Evolutionary conservation across 2,888 invertebrate species (phyloP).

Genomic region (Odontothrips loti): DNA sequence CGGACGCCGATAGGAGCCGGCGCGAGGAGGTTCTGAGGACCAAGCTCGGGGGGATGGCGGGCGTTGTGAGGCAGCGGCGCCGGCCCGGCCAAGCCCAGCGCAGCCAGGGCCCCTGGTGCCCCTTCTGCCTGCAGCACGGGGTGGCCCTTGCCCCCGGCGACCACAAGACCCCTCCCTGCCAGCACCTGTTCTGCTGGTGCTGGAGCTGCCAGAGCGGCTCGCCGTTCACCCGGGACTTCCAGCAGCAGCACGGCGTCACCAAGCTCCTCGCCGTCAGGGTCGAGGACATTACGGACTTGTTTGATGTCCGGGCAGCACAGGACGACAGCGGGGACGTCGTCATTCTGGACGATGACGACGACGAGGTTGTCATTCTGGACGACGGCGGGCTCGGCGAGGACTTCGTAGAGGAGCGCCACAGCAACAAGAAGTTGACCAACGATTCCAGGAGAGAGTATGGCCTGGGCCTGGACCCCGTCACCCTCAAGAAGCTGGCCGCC

Average conservation of each 20-base stretch:
- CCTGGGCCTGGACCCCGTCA: no score
- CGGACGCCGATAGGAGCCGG: neutral
- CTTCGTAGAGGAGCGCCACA: neutral
- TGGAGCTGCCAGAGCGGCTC: neutral
- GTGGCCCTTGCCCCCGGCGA: neutral
- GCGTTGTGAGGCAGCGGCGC: neutral
- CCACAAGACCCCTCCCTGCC: neutral
- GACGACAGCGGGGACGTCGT: neutral
- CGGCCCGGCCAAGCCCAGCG: neutral
- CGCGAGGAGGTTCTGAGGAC: neutral
- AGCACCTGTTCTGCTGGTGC: neutral
- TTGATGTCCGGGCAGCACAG: neutral
- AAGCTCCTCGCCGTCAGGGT: neutral
- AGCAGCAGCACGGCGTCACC: neutral
- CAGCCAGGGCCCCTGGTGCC: neutral
- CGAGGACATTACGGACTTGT: neutral
- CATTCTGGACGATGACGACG: neutral
- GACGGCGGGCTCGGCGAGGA: neutral
- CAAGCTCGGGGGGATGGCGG: neutral
- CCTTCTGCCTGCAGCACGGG: neutral
- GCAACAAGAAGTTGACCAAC: no score
- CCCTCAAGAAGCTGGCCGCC: no score
- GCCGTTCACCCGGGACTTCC: neutral
- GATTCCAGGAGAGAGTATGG: no score
- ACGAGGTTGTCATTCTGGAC: neutral